phyloP scores from a whole-genome alignment of 2,888 invertebrate genomes.

The Antheraea assamensis region DNA sequence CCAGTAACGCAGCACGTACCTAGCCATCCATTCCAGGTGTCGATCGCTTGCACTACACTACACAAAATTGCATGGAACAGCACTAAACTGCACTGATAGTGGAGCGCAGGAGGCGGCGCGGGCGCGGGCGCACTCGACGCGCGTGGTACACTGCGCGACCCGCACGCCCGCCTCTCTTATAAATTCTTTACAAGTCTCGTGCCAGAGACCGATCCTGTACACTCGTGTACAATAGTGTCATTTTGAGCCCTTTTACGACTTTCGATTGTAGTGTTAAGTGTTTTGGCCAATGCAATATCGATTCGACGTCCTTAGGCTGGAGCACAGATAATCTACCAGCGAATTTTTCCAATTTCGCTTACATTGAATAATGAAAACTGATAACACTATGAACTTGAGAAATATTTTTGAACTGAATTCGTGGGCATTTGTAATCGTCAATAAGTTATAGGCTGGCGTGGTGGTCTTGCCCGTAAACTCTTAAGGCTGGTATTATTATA shows the following conservation, averaged over 20 bases:
- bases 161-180: constrained; percentile 69
- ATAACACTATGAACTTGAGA: no score
- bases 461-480: no score
- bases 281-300: no score
- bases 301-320: no score
- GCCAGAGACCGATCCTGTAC: constrained; percentile 74
- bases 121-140: constrained; percentile 32
- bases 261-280: no score
- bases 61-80: constrained; percentile 41
- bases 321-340: no score
- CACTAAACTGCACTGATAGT: constrained; percentile 54
- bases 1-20: constrained; percentile 41
- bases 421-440: no score
- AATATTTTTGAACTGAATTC: no score
- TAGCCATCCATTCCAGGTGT: constrained; percentile 69
- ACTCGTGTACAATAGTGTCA: constrained; percentile 49
- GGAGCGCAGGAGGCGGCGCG: constrained; percentile 22
- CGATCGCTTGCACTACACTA: constrained; percentile 37
- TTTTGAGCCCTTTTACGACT: constrained; percentile 46
- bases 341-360: no score
- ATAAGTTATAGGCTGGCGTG: no score
- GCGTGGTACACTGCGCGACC: constrained; percentile 54
- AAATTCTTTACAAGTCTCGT: constrained; percentile 78
- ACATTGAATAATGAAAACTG: no score
- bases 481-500: no score